Evolutionary conservation across 2,888 invertebrate species (phyloP).

Genomic region (Acanthopleura granulata): DNA sequence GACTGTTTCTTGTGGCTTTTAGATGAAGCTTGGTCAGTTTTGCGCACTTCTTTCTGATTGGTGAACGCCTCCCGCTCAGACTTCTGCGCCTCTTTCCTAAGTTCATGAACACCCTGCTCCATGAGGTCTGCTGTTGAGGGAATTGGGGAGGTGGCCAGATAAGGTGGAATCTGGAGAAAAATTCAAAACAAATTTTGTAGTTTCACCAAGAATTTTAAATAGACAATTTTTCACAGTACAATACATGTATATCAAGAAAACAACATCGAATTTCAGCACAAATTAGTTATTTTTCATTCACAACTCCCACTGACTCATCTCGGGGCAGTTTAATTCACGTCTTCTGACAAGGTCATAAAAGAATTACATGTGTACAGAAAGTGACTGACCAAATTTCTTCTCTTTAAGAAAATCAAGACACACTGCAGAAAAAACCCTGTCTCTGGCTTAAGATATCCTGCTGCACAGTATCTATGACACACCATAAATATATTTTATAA

Average conservation of each 20-base stretch:
- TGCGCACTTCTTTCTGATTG: neutral
- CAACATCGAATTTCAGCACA: too few species aligned
- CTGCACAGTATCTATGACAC: too few species aligned
- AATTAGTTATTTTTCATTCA: too few species aligned
- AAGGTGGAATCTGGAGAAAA: slow-evolving; percentile 76
- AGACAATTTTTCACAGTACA: neutral
- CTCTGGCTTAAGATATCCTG: too few species aligned
- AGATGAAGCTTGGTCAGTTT: neutral
- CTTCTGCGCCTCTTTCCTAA: slow-evolving; percentile 28
- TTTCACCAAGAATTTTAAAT: neutral
- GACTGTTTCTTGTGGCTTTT: neutral
- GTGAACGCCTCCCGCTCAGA: slow-evolving; percentile 1
- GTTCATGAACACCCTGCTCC: slow-evolving; percentile 56
- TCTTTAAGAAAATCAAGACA: too few species aligned
- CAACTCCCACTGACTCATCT: too few species aligned
- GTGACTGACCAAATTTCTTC: too few species aligned
- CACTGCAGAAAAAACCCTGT: too few species aligned
- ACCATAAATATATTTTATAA: too few species aligned
- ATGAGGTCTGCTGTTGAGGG: slow-evolving; percentile 72
- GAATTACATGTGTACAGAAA: too few species aligned
- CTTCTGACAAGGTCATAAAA: too few species aligned
- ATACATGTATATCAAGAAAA: neutral
- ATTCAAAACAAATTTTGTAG: neutral
- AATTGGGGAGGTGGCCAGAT: slow-evolving; percentile 95
- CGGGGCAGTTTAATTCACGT: too few species aligned